Evolutionary conservation across 1,140 invertebrate species (phyloP).

Genomic region (Drosophila carrolli): DNA sequence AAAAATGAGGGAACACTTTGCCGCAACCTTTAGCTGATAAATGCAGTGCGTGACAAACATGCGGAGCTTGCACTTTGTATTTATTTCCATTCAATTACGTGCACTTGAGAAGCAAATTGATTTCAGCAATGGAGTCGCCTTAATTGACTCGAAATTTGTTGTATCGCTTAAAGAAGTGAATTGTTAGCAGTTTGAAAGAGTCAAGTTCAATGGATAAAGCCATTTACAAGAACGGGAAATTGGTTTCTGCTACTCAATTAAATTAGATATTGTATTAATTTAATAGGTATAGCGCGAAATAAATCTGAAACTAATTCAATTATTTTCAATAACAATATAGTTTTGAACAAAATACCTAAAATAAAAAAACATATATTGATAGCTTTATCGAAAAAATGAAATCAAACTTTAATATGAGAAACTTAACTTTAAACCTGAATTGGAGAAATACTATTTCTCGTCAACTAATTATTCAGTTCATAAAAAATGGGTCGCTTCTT

Average conservation of each 20-base stretch:
- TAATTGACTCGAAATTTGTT: slow-evolving; percentile 4
- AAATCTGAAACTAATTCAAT: no score
- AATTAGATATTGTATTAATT: no score
- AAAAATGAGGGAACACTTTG: background rate
- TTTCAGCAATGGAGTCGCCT: slow-evolving; percentile 1
- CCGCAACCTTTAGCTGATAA: slow-evolving; percentile 29
- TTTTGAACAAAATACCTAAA: no score
- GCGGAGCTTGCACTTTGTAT: slow-evolving; percentile 40
- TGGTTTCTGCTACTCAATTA: no score
- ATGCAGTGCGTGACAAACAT: slow-evolving; percentile 43
- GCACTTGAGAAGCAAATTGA: slow-evolving; percentile 20
- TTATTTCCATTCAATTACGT: slow-evolving; percentile 44
- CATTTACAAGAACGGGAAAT: background rate
- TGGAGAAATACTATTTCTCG: background rate
- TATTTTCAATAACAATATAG: no score
- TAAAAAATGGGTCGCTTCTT: background rate
- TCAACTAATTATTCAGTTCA: background rate
- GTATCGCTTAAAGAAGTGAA: background rate
- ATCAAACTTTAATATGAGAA: no score
- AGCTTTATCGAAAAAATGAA: no score
- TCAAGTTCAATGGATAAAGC: slow-evolving; percentile 6
- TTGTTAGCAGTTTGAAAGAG: slow-evolving; percentile 1
- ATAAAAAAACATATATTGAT: no score
- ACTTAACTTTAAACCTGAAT: background rate
- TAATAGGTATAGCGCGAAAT: no score